Base-by-base conservation (phyloP, 2,113 vertebrate genomes). In the Corythornis vintsioides region DNA sequence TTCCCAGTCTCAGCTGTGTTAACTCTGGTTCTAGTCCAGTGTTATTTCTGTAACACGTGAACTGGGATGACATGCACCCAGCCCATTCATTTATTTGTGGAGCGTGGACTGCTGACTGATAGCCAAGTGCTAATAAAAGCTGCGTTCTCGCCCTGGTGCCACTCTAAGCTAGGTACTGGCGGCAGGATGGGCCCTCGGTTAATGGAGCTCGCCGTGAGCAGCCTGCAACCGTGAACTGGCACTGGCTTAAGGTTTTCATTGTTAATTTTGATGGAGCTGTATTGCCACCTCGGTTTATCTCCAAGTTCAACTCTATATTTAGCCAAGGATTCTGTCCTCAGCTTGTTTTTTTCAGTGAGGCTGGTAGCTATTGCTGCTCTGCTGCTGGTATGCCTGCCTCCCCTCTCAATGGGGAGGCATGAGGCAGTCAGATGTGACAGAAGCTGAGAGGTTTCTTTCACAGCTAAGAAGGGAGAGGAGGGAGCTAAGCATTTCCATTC, bases 351-450 rank as follows among this genome's bases (percentile, higher is more conserved):
- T 29, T 50, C 24, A 1, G 72, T 0, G 24, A 95, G 77, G 77
- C 6, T 72, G 73, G 92, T 67, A 83, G 91, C 82, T 80, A 66
- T 61, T 5, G 9, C 78, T 38, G 89, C 77, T 71, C 22, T 70
- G 83, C 83, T 96, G 89, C 74, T 40, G 38, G 94, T 90, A 87
- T 19, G 88, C 81, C 83, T 87, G 88, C 90, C 75, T 93, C 70
- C 89, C 94, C 95, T 60, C 70, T 91, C 93, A 85, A n/a, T 79
- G 75, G 96, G 95, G 95, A 97, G 90, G 94, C 94, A 89, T 76
- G 93, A 97, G 96, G 97, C 96, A 97, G 90, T 96, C 94, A 95
- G 94, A 97, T 88, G 94, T 84, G 93, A 92, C 66, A 65, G 55
- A 71, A 87, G 85, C 90, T 48, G 70, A 94, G 95, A 94, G 92